A percentile compares a stretch with the other conserved stretches of the same genome.
phyloP scores from a whole-genome alignment of 2,113 vertebrate genomes.

The Eclectus roratus region DNA sequence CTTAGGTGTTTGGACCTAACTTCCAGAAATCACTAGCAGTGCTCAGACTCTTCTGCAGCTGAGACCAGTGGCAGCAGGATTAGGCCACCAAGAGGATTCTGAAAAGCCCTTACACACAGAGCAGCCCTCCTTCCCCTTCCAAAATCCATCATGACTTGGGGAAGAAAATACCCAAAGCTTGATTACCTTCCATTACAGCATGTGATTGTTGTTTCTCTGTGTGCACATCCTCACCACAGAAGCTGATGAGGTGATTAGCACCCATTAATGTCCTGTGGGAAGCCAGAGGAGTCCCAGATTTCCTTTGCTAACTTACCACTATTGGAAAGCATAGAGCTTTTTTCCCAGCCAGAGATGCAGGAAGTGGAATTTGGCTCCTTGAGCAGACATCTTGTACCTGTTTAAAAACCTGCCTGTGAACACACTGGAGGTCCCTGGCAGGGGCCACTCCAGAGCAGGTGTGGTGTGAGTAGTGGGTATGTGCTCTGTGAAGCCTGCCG shows the following conservation, averaged over 20 bases:
- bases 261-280: fast-evolving
- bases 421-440: neutral
- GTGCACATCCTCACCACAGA: fast-evolving
- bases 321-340: neutral
- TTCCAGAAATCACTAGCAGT: neutral
- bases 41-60: neutral
- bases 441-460: neutral
- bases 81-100: neutral
- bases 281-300: neutral
- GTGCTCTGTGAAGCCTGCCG: neutral
- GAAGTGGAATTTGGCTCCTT: neutral
- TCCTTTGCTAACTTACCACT: neutral
- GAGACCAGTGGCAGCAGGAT: neutral
- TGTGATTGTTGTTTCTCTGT: fast-evolving
- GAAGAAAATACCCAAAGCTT: neutral
- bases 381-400: neutral
- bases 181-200: neutral
- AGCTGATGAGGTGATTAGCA: neutral
- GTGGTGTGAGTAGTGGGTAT: neutral
- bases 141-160: neutral
- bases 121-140: neutral
- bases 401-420: neutral
- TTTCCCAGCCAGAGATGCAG: neutral
- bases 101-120: neutral
- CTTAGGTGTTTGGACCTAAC: neutral